Base-by-base conservation (phyloP, 1,140 invertebrate species). In the Aphaenogaster rudis region DNA sequence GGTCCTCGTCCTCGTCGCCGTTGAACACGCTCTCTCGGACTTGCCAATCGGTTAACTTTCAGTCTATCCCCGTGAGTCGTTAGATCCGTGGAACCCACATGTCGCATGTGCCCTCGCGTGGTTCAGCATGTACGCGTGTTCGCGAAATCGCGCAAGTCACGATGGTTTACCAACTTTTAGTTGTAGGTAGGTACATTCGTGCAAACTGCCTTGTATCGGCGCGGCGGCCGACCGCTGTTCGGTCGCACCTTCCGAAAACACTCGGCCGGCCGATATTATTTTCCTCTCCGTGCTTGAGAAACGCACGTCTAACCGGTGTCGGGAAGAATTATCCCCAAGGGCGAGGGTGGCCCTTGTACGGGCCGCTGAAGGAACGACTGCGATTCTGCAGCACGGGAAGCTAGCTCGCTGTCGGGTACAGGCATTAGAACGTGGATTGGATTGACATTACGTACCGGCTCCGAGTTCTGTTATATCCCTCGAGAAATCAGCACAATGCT, bases 401-500 rank as follows among this genome's bases (percentile, higher is more conserved):
- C 33, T 28, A 45, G 59, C 59, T 57, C 63, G 82, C 48, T 86
- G 72, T 82, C 80, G 86, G 48, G 33, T 52, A 84, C 57, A 71
- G 50, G 80, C 69, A 87, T 87, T 87, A 87, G 80, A 71, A 74
- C 63, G 48, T 69, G 86, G 72, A 88, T 88, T 86, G 86, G 86
- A 88, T 88, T 88, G 86, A 88, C 86, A 88, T 88, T 88, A 88
- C 81, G 80, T 86, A 86, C 54, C 54, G 79, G 61, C 57, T 88
- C 63, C 86, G 76, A 85, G 71, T 85, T 88, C 80, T 72, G 81
- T 84, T 77, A 88, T 72, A 88, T 88, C 88, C 88, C 88, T 64
- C 78, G 88, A 88, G 86, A 88, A 88, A 88, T 88, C 88, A 87
- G 88, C 61, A 63, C 86, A 87, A 79, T 87, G 72, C 61, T 67